Evolutionary conservation across 2,113 vertebrate genomes (phyloP), one percentile per base, ranked within the genome.

Genomic region (Neolamprologus hecqui): DNA sequence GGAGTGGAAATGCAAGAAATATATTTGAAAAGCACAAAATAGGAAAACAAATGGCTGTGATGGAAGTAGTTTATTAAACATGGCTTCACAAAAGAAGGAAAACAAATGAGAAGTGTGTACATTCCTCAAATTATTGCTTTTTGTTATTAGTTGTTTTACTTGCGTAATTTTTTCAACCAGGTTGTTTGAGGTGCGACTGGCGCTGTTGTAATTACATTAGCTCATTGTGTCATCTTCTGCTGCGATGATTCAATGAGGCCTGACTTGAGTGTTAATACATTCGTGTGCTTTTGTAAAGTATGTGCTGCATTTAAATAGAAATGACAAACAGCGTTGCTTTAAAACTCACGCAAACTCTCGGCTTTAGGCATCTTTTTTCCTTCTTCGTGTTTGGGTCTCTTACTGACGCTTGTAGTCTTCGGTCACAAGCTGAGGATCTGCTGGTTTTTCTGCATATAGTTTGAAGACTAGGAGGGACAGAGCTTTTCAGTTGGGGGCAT

Each of bases 401-500:
- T 73, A 73, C 40, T 26, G 21, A 26, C 2, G 2, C 63, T 40
- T 40, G 60, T 35, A 5, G 60, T 65, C 31, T 65, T 65, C 9
- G 1, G 17, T 35, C 60, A 7, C 60, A 65, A 35, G 17, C 0
- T n/a, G 9, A 35, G 60, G 10, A 65, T 35, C 31, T 65, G 60
- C 31, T 65, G 17, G 9, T 63, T 63, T 33, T 35, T 35, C 28
- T 33, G 17, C 58, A 35, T 35, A 63, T 12, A 63, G 1, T 19
- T 19, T 63, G 28, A 63, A 63, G 58, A 63, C 31, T 11, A n/a
- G 58, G 2, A 35, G 17, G 17, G 60, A 35, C 60, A 12, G 17
- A 65, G 60, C 60, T 7, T 65, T 0, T 65, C 31, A 65, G 9
- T 35, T n/a, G 0, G 17, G 0, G 60, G 31, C 60, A 35, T 35